Conservation (phyloP, 2,888 invertebrate genomes). For the Antheraea assamensis region DNA sequence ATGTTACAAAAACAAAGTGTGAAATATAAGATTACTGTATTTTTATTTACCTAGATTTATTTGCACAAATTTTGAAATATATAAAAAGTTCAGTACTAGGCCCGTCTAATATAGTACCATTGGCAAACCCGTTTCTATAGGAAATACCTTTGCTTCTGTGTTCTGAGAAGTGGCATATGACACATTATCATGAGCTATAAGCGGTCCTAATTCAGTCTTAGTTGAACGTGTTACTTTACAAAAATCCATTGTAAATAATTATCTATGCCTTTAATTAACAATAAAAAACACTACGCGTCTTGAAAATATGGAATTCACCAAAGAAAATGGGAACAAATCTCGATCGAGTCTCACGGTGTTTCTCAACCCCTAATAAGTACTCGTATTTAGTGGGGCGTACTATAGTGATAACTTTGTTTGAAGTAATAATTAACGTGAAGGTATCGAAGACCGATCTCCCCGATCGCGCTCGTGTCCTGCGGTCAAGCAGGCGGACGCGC, state of each 20-base stretch:
- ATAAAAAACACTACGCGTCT: too few species aligned
- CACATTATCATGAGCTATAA: too few species aligned
- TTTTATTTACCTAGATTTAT: too few species aligned
- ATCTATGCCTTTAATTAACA: too few species aligned
- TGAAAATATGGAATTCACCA: too few species aligned
- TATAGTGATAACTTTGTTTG: background rate
- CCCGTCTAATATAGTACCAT: background rate
- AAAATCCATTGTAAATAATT: too few species aligned
- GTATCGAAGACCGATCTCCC: background rate
- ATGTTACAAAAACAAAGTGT: background rate
- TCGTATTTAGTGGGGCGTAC: background rate
- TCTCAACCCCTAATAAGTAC: background rate
- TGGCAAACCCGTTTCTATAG: background rate
- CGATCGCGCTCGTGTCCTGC: slow-evolving; percentile 7
- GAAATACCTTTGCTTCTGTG: background rate
- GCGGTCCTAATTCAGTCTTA: background rate
- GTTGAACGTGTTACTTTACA: too few species aligned
- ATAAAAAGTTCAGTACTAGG: background rate
- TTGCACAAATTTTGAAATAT: too few species aligned
- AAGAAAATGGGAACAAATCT: too few species aligned
- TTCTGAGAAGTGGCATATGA: background rate
- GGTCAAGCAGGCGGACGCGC: slow-evolving; percentile 22
- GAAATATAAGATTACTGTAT: too few species aligned
- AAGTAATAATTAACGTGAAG: background rate
- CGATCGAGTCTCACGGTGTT: background rate